phyloP scores from a whole-genome alignment of 2,113 vertebrate species.

The Carassius gibelio region DNA sequence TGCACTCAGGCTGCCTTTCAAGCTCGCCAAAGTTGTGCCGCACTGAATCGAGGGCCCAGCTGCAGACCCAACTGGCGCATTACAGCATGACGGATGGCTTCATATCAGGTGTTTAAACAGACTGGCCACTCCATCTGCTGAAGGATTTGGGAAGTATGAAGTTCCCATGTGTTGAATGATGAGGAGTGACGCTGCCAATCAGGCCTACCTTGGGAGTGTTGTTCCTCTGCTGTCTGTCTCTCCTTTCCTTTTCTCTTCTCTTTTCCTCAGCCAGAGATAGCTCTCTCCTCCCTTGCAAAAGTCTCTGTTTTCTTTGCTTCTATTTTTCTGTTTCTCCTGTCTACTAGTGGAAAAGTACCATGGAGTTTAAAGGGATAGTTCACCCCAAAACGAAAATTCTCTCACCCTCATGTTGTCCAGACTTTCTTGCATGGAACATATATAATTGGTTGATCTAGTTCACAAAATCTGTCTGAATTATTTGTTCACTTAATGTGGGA shows the following conservation, averaged over 20 bases:
- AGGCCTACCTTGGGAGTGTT: constrained; percentile 72
- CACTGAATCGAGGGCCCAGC: constrained; percentile 78
- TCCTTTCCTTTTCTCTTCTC: neutral
- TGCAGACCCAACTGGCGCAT: constrained; percentile 84
- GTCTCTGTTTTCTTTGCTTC: neutral
- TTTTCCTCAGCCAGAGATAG: constrained; percentile 1
- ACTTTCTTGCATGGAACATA: neutral
- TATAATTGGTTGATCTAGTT: neutral
- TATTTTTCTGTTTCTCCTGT: neutral
- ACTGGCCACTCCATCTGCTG: constrained; percentile 85
- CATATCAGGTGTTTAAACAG: constrained; percentile 97
- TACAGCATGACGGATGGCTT: constrained; percentile 99
- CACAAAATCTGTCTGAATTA: neutral
- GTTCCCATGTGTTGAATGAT: constrained; percentile 87
- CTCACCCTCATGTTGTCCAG: neutral
- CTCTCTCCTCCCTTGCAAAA: neutral
- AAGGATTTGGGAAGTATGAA: constrained; percentile 86
- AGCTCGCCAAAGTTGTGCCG: constrained; percentile 56
- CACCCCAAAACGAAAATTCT: neutral
- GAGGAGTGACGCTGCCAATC: constrained; percentile 84
- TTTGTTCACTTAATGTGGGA: neutral
- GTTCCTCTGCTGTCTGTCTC: constrained; percentile 5
- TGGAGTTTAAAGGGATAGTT: neutral
- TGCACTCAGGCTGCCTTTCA: constrained; percentile 82
- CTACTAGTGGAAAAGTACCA: neutral